These are phyloP conservation scores for Malachius bipustulatus DNA, from an alignment of 2,888 invertebrate genomes.

Conservation along the genomic window DNA sequence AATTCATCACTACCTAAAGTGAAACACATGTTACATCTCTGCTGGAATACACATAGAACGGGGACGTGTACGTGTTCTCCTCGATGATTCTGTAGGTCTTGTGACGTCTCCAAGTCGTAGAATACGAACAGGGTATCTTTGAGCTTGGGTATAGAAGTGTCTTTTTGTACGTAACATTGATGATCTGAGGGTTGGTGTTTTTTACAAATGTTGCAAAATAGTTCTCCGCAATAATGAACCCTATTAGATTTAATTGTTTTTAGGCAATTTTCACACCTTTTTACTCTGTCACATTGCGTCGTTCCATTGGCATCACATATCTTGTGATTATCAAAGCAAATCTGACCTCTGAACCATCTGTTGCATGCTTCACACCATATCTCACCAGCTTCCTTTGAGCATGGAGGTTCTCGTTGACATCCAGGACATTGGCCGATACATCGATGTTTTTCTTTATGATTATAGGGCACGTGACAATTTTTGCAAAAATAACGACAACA, in stretches of 20 bases:
- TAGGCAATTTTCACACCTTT: background rate
- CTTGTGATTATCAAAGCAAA: background rate
- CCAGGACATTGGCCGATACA: constrained; percentile 11
- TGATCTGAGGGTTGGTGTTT: background rate
- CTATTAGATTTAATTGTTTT: background rate
- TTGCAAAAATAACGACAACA: constrained; percentile 14
- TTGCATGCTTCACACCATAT: constrained; percentile 7
- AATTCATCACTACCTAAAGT: background rate
- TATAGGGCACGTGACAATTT: constrained; percentile 11
- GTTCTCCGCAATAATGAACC: background rate
- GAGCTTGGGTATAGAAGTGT: background rate
- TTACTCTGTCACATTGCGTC: background rate
- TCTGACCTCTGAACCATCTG: background rate
- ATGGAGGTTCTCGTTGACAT: constrained; percentile 7
- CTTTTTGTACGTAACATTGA: background rate
- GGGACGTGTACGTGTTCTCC: constrained; percentile 1
- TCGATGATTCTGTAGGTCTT: background rate
- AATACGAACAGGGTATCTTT: constrained; percentile 1
- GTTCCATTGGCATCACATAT: background rate
- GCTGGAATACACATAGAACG: constrained; percentile 1
- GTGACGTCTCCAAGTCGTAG: background rate
- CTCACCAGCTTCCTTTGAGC: constrained; percentile 2
- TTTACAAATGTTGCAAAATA: background rate
- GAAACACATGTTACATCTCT: background rate
- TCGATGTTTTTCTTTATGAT: constrained; percentile 4